A percentile compares a stretch with the other conserved stretches of the same genome.
phyloP scores from a whole-genome alignment of 2,888 invertebrate genomes.

The Tiphia femorata region DNA sequence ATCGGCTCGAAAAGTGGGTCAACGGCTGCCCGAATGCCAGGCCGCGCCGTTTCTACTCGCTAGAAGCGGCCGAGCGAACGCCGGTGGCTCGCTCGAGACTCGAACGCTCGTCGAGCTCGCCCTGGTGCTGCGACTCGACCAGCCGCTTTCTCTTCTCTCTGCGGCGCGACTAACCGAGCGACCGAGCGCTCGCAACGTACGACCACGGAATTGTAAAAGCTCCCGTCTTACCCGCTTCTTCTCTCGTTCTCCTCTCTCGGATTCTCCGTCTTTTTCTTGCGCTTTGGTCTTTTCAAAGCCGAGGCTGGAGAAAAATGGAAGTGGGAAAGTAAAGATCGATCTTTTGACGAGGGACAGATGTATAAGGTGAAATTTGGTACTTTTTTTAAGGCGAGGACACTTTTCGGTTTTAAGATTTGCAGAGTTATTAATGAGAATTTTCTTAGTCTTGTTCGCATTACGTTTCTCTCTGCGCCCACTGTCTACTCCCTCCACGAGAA shows the following conservation, averaged over 20 bases:
- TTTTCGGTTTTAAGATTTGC: too few relatives aligned
- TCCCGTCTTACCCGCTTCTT: background rate
- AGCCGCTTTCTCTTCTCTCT: constrained; percentile 65
- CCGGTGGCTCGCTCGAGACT: constrained; percentile 46
- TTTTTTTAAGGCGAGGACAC: too few relatives aligned
- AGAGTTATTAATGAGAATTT: too few relatives aligned
- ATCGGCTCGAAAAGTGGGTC: constrained; percentile 56
- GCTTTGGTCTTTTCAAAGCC: background rate
- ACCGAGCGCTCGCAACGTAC: constrained; percentile 8
- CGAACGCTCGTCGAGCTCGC: constrained; percentile 29
- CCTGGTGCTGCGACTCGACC: constrained; percentile 51
- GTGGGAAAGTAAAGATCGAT: too few relatives aligned
- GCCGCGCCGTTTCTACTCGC: constrained; percentile 17
- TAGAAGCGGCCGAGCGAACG: constrained; percentile 22
- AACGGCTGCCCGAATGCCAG: constrained; percentile 47
- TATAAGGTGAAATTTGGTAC: too few relatives aligned
- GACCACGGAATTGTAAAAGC: constrained; percentile 54
- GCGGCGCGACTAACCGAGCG: constrained; percentile 26
- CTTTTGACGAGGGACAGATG: too few relatives aligned
- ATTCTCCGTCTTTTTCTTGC: background rate
- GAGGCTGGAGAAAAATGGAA: too few relatives aligned
- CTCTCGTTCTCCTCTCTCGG: background rate
- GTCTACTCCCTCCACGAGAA: too few relatives aligned
- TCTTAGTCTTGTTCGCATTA: too few relatives aligned
- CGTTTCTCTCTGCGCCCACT: too few relatives aligned